Conservation (phyloP, 2,888 invertebrate species). For the Ennomos fuscantarius region DNA sequence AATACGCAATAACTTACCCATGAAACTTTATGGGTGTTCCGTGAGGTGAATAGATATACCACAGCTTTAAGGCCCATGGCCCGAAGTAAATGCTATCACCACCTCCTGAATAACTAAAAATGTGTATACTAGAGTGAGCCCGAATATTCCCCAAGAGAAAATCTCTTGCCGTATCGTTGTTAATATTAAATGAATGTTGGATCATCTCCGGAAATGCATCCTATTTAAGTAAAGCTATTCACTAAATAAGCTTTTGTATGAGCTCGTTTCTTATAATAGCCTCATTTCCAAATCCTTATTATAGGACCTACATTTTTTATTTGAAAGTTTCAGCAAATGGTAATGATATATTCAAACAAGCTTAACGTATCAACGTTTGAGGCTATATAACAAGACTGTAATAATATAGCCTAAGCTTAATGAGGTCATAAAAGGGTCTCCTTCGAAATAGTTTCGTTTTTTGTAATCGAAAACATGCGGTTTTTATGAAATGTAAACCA, state of each 20-base stretch:
- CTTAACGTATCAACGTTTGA: too few species aligned
- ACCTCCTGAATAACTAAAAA: conserved; percentile 54
- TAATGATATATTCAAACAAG: too few species aligned
- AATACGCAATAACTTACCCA: conserved; percentile 71
- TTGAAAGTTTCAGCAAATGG: too few species aligned
- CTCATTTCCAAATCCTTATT: too few species aligned
- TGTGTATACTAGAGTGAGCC: conserved; percentile 31
- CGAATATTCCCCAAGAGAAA: conserved; percentile 34
- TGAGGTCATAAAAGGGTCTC: too few species aligned
- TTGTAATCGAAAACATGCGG: conserved; percentile 6
- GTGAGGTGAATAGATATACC: conserved; percentile 63
- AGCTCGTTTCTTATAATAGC: not conserved
- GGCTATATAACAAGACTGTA: too few species aligned
- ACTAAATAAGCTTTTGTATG: conserved; percentile 8
- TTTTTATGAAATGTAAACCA: conserved; percentile 29
- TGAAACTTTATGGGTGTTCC: conserved; percentile 65
- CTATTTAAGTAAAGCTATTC: conserved; percentile 16
- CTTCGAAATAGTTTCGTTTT: not conserved
- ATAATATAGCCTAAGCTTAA: too few species aligned
- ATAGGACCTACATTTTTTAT: too few species aligned
- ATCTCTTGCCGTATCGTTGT: conserved; percentile 32
- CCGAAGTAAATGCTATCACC: conserved; percentile 52
- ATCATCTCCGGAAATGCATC: conserved; percentile 34
- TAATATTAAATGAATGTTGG: conserved; percentile 35
- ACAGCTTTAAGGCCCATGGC: conserved; percentile 44